Percentiles rank a stretch among this genome's conserved stretches.
Evolutionary conservation across 2,113 vertebrate genomes (phyloP).

Genomic region (Thunnus thynnus): DNA sequence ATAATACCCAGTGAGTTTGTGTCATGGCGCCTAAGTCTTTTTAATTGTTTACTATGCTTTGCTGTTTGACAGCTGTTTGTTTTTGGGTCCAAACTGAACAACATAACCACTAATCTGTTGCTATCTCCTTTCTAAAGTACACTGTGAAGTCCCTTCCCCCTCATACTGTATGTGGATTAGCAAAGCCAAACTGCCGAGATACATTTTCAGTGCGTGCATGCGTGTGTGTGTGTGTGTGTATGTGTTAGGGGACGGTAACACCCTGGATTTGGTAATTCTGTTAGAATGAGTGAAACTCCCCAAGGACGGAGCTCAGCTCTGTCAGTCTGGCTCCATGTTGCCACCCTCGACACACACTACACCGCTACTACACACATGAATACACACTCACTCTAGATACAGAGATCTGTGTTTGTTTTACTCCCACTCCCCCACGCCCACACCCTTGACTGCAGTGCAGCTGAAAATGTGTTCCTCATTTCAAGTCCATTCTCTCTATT

Average conservation of each 20-base stretch:
- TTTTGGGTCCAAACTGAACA: conserved; percentile 12
- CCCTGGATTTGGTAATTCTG: conserved; percentile 60
- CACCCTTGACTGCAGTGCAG: conserved; percentile 76
- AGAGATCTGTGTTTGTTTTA: conserved; percentile 68
- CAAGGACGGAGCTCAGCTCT: conserved; percentile 35
- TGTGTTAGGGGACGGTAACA: conserved; percentile 48
- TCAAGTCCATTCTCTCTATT: conserved; percentile 44
- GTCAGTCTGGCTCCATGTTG: conserved; percentile 46
- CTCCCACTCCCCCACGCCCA: conserved; percentile 73
- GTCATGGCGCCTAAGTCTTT: too few species aligned
- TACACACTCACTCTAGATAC: conserved; percentile 34
- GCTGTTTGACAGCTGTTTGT: not conserved
- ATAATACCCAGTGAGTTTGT: not conserved
- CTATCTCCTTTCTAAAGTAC: conserved; percentile 17
- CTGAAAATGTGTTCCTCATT: conserved; percentile 80
- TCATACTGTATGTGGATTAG: conserved; percentile 43
- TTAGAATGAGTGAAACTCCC: conserved; percentile 60
- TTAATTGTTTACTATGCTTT: not conserved
- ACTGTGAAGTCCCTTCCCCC: conserved; percentile 15
- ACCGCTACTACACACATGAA: conserved; percentile 6
- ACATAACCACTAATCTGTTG: conserved; percentile 6
- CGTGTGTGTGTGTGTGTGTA: not conserved
- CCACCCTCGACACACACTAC: conserved; percentile 35
- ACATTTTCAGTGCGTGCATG: not conserved
- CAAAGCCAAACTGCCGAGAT: conserved; percentile 37